A percentile compares a stretch with the other conserved stretches of the same genome.
These are phyloP conservation scores for Danionella dracula DNA, from an alignment of 2,797 vertebrate genomes.

Conservation along the genomic window DNA sequence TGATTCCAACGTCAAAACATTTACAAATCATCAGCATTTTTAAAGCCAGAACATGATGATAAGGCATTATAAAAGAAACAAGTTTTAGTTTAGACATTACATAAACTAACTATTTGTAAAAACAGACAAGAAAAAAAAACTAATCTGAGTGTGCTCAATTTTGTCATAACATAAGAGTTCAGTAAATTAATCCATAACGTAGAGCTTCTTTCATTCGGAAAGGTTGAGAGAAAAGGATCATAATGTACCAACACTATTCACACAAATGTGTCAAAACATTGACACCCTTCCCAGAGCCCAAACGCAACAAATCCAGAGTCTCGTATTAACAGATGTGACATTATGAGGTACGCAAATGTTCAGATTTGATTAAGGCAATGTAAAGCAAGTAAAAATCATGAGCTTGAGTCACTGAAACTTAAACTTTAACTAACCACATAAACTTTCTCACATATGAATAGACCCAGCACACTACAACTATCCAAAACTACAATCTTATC, in stretches of 20 bases:
- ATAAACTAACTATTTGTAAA: too few species aligned
- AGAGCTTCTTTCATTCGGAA: neutral
- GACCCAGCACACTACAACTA: too few species aligned
- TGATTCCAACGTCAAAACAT: too few species aligned
- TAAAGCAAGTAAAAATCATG: neutral
- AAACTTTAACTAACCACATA: too few species aligned
- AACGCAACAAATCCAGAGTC: neutral
- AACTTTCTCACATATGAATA: too few species aligned
- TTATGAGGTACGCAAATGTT: neutral
- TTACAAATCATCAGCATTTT: too few species aligned
- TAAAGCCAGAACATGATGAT: too few species aligned
- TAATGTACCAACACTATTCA: neutral
- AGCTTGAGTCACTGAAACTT: too few species aligned
- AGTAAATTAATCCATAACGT: conserved; percentile 2
- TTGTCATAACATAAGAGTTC: conserved; percentile 14
- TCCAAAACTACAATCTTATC: too few species aligned
- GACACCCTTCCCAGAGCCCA: neutral
- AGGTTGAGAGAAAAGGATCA: neutral
- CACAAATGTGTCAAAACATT: conserved; percentile 7
- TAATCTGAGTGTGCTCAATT: neutral
- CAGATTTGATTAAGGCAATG: neutral
- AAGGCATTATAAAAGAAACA: too few species aligned
- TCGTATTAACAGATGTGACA: neutral
- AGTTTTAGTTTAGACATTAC: too few species aligned
- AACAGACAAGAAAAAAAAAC: too few species aligned